Conservation (phyloP, 2,797 vertebrate genomes). For the Cossypha niveicapilla region DNA sequence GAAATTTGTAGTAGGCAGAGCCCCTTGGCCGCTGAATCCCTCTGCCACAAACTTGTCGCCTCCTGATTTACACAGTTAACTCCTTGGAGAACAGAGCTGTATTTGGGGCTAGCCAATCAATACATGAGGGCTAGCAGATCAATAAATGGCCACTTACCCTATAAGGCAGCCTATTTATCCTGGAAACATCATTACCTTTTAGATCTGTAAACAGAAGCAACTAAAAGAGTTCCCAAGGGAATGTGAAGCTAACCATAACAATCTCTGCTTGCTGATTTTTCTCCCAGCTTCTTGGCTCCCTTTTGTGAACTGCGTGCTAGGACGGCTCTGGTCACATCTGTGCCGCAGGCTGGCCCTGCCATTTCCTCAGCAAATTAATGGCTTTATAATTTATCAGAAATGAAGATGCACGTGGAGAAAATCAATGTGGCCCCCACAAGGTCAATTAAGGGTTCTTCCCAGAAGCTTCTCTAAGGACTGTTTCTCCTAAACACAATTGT, state of each 20-base stretch:
- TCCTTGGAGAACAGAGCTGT: constrained; percentile 61
- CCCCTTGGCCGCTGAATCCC: neutral
- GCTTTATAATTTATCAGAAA: constrained; percentile 98
- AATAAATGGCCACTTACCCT: constrained; percentile 75
- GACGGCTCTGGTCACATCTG: constrained; percentile 91
- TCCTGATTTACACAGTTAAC: constrained; percentile 68
- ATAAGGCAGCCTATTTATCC: constrained; percentile 82
- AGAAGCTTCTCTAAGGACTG: constrained; percentile 75
- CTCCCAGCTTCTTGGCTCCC: constrained; percentile 81
- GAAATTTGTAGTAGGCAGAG: neutral
- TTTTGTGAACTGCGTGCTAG: constrained; percentile 83
- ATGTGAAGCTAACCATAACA: constrained; percentile 87
- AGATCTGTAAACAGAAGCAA: constrained; percentile 84
- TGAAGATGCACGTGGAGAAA: constrained; percentile 92
- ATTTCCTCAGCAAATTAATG: constrained; percentile 98
- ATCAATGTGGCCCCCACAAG: constrained; percentile 93
- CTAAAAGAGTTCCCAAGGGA: constrained; percentile 83
- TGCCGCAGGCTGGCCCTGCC: constrained; percentile 89
- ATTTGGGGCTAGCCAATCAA: constrained; percentile 73
- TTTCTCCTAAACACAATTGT: constrained; percentile 66
- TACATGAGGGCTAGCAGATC: constrained; percentile 73
- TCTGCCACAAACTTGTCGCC: constrained; percentile 12
- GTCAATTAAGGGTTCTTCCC: constrained; percentile 90
- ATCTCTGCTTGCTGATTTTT: constrained; percentile 83
- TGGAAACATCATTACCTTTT: constrained; percentile 83